A percentile compares a stretch with the other conserved stretches of the same genome.
Evolutionary conservation across 2,888 invertebrate genomes (phyloP).

Genomic region (Tenthredo distinguenda): DNA sequence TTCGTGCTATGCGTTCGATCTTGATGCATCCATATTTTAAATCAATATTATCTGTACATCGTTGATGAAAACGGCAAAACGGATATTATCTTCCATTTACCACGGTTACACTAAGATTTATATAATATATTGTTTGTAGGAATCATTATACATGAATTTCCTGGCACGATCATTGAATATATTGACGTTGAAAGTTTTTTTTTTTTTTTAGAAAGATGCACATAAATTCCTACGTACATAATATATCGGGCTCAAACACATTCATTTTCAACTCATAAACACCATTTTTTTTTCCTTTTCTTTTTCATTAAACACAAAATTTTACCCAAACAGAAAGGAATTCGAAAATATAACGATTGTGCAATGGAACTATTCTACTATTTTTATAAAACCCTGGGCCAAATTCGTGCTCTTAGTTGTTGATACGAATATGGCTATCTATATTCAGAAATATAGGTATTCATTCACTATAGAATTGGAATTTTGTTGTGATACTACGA

Average conservation of each 20-base stretch:
- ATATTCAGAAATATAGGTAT: background rate
- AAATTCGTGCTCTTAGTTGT: conserved; percentile 13
- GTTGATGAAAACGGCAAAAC: background rate
- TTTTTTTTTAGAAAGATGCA: background rate
- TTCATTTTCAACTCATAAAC: background rate
- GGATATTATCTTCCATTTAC: conserved; percentile 8
- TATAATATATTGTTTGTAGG: conserved; percentile 31
- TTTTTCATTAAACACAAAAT: background rate
- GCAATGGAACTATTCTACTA: background rate
- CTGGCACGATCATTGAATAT: conserved; percentile 31
- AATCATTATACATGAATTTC: conserved; percentile 41
- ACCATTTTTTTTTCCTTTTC: background rate
- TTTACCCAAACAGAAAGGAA: background rate
- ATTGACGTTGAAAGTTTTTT: background rate
- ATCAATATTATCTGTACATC: conserved; percentile 9
- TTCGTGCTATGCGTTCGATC: background rate
- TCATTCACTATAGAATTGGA: background rate
- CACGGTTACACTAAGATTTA: conserved; percentile 39
- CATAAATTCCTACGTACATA: background rate
- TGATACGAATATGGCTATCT: conserved; percentile 15
- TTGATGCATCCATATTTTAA: conserved; percentile 25
- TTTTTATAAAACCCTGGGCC: conserved; percentile 1
- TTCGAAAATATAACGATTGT: conserved; percentile 1
- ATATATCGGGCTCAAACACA: background rate
- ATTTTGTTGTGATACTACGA: background rate